phyloP scores from a whole-genome alignment of 2,888 invertebrate species.

The Leptopilina myrica region DNA sequence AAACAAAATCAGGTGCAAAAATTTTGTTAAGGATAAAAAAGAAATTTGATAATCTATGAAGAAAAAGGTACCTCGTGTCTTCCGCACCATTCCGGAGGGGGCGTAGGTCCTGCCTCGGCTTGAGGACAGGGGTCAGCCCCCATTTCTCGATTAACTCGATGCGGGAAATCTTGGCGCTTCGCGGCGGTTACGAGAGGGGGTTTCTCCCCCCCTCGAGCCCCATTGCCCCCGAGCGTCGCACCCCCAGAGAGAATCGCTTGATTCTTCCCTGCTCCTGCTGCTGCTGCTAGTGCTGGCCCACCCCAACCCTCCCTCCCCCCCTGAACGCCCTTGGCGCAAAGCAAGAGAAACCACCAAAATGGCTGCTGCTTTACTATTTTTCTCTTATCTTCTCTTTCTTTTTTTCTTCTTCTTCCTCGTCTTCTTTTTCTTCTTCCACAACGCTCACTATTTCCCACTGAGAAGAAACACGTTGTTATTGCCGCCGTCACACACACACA shows the following conservation, averaged over 20 bases:
- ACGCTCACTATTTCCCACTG: conserved; percentile 47
- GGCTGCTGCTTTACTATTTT: conserved; percentile 63
- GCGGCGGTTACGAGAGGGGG: conserved; percentile 80
- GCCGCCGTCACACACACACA: conserved; percentile 30
- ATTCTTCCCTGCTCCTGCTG: conserved; percentile 53
- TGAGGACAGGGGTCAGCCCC: conserved; percentile 98
- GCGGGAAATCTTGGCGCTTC: conserved; percentile 95
- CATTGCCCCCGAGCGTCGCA: conserved; percentile 76
- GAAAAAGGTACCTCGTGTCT: conserved; percentile 82
- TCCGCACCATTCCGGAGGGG: conserved; percentile 86
- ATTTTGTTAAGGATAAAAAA: background rate
- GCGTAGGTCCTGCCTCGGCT: conserved; percentile 94
- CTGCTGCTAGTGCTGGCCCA: conserved; percentile 51
- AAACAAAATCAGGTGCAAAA: no score
- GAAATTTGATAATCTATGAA: background rate
- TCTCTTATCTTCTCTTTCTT: no score
- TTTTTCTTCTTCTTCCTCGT: no score
- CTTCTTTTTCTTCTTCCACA: conserved; percentile 48
- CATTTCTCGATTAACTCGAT: conserved; percentile 98
- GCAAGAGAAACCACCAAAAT: conserved; percentile 71
- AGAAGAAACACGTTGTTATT: conserved; percentile 42
- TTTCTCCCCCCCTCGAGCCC: conserved; percentile 82
- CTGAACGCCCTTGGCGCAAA: conserved; percentile 55
- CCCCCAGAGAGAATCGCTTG: conserved; percentile 70
- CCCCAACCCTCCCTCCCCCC: conserved; percentile 57